These are phyloP conservation scores for Halcyon chelicuti DNA, from an alignment of 2,797 vertebrate genomes.

Conservation along the genomic window DNA sequence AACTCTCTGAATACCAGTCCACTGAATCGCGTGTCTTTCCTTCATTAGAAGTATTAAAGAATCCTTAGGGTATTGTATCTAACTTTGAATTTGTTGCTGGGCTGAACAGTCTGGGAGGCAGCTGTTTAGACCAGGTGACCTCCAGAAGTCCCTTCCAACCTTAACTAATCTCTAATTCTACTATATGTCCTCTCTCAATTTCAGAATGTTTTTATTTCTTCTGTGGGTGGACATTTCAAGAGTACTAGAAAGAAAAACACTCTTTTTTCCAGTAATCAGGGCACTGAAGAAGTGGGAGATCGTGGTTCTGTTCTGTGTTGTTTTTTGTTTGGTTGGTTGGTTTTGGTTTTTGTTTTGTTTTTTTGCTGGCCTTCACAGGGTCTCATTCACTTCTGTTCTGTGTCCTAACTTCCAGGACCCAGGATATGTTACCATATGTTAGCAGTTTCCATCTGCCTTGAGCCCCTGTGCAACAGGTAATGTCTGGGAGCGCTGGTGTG, in stretches of 20 bases:
- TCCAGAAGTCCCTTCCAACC: background rate
- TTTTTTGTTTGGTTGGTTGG: no score
- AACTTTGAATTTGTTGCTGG: background rate
- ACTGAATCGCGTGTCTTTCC: background rate
- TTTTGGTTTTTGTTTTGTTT: no score
- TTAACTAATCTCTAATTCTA: background rate
- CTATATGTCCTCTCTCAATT: background rate
- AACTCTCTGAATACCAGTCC: background rate
- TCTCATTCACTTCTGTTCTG: background rate
- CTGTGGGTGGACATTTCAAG: background rate
- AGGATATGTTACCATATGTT: fast-evolving
- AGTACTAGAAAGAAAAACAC: background rate
- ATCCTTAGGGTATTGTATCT: background rate
- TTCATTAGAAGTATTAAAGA: background rate
- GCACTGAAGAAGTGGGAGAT: background rate
- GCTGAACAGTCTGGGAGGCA: background rate
- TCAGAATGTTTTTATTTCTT: background rate
- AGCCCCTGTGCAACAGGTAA: background rate
- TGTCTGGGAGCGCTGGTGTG: background rate
- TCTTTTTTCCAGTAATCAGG: background rate
- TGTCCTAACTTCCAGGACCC: background rate
- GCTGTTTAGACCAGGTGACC: background rate
- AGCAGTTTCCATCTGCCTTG: background rate
- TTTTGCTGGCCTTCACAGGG: background rate
- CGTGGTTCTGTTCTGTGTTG: background rate